phyloP scores from a whole-genome alignment of 2,113 vertebrate species.

The Podarcis muralis region DNA sequence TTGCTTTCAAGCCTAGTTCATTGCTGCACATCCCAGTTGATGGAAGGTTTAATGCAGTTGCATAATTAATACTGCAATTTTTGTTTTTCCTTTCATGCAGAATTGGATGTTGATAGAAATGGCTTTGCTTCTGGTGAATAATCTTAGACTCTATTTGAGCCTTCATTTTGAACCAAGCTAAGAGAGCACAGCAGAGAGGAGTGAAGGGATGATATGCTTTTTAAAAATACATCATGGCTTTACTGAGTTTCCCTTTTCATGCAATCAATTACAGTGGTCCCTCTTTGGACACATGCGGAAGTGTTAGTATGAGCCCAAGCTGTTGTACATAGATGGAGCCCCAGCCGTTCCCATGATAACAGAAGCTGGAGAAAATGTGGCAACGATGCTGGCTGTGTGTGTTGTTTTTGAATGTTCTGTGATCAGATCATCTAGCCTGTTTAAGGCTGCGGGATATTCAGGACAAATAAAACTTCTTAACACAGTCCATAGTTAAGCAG shows the following conservation, averaged over 20 bases:
- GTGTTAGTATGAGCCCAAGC: background rate
- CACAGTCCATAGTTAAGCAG: background rate
- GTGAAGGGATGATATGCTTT: conserved; percentile 23
- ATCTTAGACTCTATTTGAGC: background rate
- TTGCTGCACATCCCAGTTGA: background rate
- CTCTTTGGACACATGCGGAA: background rate
- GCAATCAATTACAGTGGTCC: background rate
- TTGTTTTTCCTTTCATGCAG: conserved; percentile 14
- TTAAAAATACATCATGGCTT: background rate
- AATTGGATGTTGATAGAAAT: conserved; percentile 6
- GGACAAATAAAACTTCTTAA: background rate
- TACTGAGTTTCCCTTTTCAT: background rate
- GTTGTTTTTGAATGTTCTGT: background rate
- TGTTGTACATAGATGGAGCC: background rate
- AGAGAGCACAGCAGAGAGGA: conserved; percentile 2
- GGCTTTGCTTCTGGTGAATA: conserved; percentile 24
- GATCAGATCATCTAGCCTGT: background rate
- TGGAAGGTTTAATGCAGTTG: background rate
- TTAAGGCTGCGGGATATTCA: background rate
- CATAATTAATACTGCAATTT: conserved; percentile 2
- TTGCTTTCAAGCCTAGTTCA: conserved; percentile 27
- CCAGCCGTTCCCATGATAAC: background rate
- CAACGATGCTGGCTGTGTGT: background rate
- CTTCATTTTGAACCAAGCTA: background rate
- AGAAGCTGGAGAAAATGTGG: background rate